phyloP scores from a whole-genome alignment of 2,888 invertebrate species.

The Thecocarcelia acutangulata region DNA sequence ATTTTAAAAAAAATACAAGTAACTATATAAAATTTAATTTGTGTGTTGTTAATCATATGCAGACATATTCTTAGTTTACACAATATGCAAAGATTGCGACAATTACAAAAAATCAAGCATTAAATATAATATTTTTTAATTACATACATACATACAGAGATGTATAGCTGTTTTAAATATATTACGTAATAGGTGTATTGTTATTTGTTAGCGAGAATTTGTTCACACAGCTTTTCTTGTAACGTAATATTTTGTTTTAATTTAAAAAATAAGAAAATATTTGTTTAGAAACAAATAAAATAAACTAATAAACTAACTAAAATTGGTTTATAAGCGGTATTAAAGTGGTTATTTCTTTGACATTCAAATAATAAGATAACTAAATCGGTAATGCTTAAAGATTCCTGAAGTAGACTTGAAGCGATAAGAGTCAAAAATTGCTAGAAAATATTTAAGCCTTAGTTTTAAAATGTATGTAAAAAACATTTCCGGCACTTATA shows the following conservation, averaged over 20 bases:
- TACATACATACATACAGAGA: no score
- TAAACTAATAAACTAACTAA: not conserved
- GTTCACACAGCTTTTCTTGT: slow-evolving; percentile 9
- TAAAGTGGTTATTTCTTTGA: slow-evolving; percentile 1
- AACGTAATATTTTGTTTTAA: not conserved
- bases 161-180: no score
- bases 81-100: not conserved
- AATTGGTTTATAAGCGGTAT: not conserved
- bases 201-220: slow-evolving; percentile 25
- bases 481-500: no score
- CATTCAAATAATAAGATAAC: not conserved
- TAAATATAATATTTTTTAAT: slow-evolving; percentile 1
- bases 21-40: no score
- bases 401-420: no score
- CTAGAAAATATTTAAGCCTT: no score
- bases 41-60: no score
- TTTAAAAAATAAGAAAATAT: not conserved
- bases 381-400: no score
- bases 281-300: not conserved
- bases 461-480: no score
- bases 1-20: not conserved
- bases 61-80: not conserved
- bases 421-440: no score
- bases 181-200: not conserved
- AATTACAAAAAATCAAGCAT: not conserved